Evolutionary conservation across 2,888 invertebrate genomes (phyloP).

Genomic region (Macroteleia sp.): DNA sequence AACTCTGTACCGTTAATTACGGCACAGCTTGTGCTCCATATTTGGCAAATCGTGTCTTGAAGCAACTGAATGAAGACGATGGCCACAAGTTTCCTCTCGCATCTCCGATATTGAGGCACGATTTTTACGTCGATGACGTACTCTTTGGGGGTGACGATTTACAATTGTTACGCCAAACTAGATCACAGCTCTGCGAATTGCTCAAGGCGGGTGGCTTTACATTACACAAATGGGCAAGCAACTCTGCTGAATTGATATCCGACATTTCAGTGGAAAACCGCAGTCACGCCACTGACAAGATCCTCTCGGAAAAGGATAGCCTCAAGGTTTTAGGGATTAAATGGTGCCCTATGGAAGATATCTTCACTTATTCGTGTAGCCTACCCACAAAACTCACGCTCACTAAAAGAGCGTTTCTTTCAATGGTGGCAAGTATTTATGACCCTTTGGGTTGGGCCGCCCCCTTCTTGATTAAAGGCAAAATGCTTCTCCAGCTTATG

Average conservation of each 20-base stretch:
- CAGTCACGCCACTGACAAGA: not conserved
- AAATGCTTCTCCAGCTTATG: slow-evolving; percentile 3
- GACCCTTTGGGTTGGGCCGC: slow-evolving; percentile 13
- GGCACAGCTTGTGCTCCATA: not conserved
- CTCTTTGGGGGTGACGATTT: not conserved
- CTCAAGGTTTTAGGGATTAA: not conserved
- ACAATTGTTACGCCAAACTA: not conserved
- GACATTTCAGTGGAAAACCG: not conserved
- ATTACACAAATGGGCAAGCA: not conserved
- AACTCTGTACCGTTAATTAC: not conserved
- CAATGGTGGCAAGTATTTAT: slow-evolving; percentile 1
- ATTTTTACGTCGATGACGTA: not conserved
- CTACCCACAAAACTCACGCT: not conserved
- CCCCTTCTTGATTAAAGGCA: slow-evolving; percentile 1
- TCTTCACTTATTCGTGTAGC: not conserved
- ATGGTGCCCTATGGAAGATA: not conserved
- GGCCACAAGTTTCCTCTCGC: not conserved
- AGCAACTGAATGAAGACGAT: not conserved
- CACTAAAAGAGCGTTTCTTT: not conserved
- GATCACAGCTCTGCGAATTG: not conserved
- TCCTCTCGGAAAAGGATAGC: not conserved
- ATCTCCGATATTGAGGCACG: not conserved
- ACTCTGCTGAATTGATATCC: not conserved
- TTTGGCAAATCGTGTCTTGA: not conserved
- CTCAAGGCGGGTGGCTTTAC: slow-evolving; percentile 2